Evolutionary conservation across 2,888 invertebrate species (phyloP).

Genomic region (Parnassius apollo): DNA sequence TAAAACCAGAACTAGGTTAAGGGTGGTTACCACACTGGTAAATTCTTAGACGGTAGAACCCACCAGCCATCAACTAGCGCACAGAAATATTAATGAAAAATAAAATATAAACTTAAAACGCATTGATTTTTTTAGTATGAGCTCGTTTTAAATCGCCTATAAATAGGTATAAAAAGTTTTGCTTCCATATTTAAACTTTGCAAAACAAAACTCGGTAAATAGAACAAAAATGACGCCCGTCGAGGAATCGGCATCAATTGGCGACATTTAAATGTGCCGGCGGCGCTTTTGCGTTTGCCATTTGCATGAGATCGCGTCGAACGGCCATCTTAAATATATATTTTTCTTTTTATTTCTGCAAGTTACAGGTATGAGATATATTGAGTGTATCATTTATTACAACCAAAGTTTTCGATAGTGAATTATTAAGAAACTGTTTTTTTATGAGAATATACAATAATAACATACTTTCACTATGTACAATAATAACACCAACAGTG

Average conservation of each 20-base stretch:
- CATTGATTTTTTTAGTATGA: neutral
- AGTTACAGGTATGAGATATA: conserved; percentile 39
- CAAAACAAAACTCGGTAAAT: conserved; percentile 53
- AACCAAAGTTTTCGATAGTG: no score
- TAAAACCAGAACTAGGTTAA: no score
- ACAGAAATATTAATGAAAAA: neutral
- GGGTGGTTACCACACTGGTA: no score
- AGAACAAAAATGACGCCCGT: conserved; percentile 63
- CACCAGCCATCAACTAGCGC: no score
- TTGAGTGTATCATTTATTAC: conserved; percentile 4
- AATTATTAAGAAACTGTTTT: neutral
- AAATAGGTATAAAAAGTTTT: conserved; percentile 21
- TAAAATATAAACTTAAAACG: neutral
- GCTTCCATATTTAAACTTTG: conserved; percentile 24
- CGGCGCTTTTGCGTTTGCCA: conserved; percentile 64
- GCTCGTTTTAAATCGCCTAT: conserved; percentile 16
- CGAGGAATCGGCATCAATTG: conserved; percentile 52
- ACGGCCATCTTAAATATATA: conserved; percentile 58
- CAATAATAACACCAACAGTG: no score
- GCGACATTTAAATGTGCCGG: conserved; percentile 75
- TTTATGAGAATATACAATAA: neutral
- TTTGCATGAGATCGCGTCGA: conserved; percentile 68
- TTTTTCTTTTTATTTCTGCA: conserved; percentile 59
- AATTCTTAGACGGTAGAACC: no score
- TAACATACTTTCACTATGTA: neutral